Evolutionary conservation across 1,140 invertebrate species (phyloP).

Genomic region (Ericerus pela): DNA sequence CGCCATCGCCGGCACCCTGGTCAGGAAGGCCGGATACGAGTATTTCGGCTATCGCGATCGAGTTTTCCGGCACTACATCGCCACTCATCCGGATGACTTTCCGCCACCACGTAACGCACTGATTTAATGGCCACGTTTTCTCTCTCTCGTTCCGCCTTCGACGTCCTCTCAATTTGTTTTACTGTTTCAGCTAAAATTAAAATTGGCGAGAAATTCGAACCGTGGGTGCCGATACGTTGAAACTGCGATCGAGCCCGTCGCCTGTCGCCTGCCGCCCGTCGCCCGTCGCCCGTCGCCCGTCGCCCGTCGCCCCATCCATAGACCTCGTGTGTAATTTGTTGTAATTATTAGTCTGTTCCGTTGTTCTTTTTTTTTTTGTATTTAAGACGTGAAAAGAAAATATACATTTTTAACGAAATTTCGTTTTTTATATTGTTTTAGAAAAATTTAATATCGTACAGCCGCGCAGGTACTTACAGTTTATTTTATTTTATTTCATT

Average conservation of each 20-base stretch:
- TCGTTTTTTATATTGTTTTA: no score
- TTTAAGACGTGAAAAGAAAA: background rate
- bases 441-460: no score
- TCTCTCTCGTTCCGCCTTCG: background rate
- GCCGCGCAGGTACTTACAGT: no score
- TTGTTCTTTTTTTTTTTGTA: background rate
- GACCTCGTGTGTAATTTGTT: no score
- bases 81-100: conserved; percentile 53
- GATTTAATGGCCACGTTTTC: background rate
- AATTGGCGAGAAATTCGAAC: background rate
- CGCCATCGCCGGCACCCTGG: no score
- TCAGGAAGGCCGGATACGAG: no score
- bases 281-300: background rate
- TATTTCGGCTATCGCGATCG: no score
- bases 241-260: background rate
- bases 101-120: conserved; percentile 36
- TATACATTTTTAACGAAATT: background rate
- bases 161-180: background rate
- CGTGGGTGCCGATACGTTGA: background rate
- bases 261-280: background rate
- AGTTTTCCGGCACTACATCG: conserved; percentile 58
- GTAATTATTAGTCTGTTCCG: background rate
- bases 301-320: no score
- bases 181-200: background rate
- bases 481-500: no score